Conservation (phyloP, 2,888 invertebrate genomes). For the Autographa pulchrina region DNA sequence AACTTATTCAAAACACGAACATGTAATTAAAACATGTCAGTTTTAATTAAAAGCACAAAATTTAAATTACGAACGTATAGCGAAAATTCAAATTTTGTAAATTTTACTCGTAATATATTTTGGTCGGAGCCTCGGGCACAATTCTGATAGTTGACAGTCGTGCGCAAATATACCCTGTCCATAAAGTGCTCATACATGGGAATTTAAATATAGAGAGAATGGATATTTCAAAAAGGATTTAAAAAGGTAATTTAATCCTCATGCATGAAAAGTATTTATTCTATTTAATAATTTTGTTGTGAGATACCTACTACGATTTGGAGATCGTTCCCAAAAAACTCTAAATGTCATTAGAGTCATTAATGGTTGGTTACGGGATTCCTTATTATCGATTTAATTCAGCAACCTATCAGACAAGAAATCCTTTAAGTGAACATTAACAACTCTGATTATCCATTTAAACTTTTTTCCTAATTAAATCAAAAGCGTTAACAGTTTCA, state of each 20-base stretch:
- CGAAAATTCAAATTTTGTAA: slow-evolving; percentile 14
- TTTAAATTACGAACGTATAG: neutral
- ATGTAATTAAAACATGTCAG: neutral
- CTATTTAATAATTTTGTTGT: too few relatives aligned
- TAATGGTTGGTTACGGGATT: too few relatives aligned
- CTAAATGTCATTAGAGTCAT: too few relatives aligned
- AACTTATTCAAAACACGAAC: neutral
- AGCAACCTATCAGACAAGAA: too few relatives aligned
- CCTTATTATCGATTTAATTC: too few relatives aligned
- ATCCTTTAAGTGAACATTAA: too few relatives aligned
- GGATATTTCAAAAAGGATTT: neutral
- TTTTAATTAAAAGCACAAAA: neutral
- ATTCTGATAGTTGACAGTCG: slow-evolving; percentile 6
- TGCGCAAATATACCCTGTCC: neutral
- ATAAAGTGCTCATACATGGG: neutral
- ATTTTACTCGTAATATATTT: slow-evolving; percentile 12
- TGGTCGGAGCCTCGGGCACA: neutral
- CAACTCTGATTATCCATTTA: too few relatives aligned
- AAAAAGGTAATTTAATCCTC: too few relatives aligned
- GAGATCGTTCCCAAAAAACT: too few relatives aligned
- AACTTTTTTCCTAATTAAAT: too few relatives aligned
- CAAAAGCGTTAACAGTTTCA: neutral
- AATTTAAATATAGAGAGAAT: neutral
- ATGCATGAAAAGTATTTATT: too few relatives aligned
- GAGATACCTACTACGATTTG: too few relatives aligned